Conservation (phyloP, 2,888 invertebrate genomes). For the Nemotelus pantherinus region DNA sequence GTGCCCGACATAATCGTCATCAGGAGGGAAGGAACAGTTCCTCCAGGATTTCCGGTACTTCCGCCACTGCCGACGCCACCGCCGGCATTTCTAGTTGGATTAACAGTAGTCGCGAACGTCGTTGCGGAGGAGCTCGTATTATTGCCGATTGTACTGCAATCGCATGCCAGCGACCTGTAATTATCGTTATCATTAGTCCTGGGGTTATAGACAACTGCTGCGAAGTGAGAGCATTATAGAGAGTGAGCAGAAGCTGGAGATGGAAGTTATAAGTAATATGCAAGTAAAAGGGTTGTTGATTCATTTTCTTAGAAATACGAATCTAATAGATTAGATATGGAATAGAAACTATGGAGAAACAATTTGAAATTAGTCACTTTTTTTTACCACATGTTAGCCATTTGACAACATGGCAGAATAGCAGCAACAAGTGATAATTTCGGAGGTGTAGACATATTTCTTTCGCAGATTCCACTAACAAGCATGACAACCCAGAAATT, state of each 20-base stretch:
- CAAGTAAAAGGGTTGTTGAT: conserved; percentile 30
- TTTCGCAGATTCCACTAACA: too few species aligned
- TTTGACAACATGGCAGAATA: too few species aligned
- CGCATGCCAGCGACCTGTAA: conserved; percentile 63
- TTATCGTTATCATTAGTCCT: conserved; percentile 55
- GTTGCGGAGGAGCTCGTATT: conserved; percentile 56
- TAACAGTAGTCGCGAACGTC: conserved; percentile 56
- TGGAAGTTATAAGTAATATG: conserved; percentile 30
- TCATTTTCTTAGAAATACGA: neutral
- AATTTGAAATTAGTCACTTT: too few species aligned
- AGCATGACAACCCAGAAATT: conserved; percentile 20
- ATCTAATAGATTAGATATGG: too few species aligned
- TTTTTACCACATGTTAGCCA: too few species aligned
- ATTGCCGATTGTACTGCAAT: conserved; percentile 60
- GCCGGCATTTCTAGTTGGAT: conserved; percentile 56
- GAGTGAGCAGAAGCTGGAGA: conserved; percentile 24
- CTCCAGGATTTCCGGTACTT: conserved; percentile 56
- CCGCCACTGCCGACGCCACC: conserved; percentile 53
- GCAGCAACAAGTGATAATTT: too few species aligned
- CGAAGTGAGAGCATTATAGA: conserved; percentile 9
- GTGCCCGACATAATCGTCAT: conserved; percentile 54
- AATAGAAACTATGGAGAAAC: too few species aligned
- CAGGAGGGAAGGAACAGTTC: conserved; percentile 55
- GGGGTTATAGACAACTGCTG: conserved; percentile 16
- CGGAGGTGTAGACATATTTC: too few species aligned